Base-by-base conservation (phyloP, 2,797 vertebrate genomes). In the Pterois miles region DNA sequence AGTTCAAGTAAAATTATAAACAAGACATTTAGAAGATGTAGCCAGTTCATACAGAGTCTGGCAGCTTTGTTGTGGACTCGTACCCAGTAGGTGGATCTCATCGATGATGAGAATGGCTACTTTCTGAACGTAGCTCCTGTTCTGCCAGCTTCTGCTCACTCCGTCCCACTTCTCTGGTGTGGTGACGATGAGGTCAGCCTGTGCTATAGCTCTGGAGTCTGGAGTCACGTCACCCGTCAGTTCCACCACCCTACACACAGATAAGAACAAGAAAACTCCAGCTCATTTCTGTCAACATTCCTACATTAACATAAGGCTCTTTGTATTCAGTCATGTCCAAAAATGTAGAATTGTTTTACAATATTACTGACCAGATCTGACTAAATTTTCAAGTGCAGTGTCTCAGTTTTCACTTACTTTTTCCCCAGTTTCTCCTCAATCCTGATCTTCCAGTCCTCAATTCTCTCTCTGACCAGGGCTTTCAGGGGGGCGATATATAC, bases 121-220 rank as follows among this genome's bases (percentile, higher is more conserved):
- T 92, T 98, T 98, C 88, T 98, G 97, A 58, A 99, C 98, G 18
- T 99, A 99, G 89, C 95, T 98, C 76, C 98, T 95, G 89, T 99
- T 99, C 87, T 99, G 98, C 98, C 98, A 99, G 93, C 98, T 99
- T 86, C 98, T 96, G 89, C 98, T 99, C 84, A 99, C 91, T 46
- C 98, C 98, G 65, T 99, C 98, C 98, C 98, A 99, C 82, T 99
- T 99, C 91, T 99, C 98, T 0, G 98, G 98, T 0, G 98, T 99
- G 76, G 98, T 99, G 85, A 99, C 98, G 8, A 99, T 99, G 78
- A 99, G 95, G 88, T 99, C 98, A 33, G 98, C 98, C 88, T 97
- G 94, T 0, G 96, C 95, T 83, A 99, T 97, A 23, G 97, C 96
- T 83, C 95, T 96, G 97, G 99, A 96, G 90, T 99, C 98, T 27